Base-by-base conservation (phyloP, 2,888 invertebrate genomes). In the Patella ulyssiponensis region DNA sequence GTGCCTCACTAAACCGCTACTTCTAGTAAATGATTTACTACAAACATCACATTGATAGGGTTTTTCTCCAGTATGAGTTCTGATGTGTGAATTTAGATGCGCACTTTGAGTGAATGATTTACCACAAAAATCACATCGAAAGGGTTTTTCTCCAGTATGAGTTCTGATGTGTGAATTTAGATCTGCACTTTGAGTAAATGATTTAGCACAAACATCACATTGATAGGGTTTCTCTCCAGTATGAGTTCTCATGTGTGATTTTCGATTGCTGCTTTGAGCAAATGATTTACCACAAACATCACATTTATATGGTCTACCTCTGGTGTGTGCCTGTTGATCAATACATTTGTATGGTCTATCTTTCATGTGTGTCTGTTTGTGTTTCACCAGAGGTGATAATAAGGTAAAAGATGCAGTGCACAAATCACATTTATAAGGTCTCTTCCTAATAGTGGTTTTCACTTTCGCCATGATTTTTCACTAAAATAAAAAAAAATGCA, bases 51-150 rank as follows among this genome's bases (percentile, higher is more conserved):
- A 58, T 58, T 58, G 9, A 58, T 58, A 58, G 20, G 58, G 58
- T 58, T 58, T 58, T 20, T 58, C 58, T 58, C 58, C 58, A 58
- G 9, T 58, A 58, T 58, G 58, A n/a, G 12, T 58, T 58, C 58
- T 58, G 15, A 12, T 58, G 14, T 58, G 58, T 15, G 1, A 5
- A 1, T 58, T 58, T 5, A 58, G 58, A 15, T 0, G 1, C 5
- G 1, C 14, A 4, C 17, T 1, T 58, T 12, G 5, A 12, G 5
- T 15, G 20, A 15, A 58, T n/a, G 17, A 58, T 20, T 58, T 58
- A 15, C 20, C 58, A 58, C 58, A 58, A 58, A 58, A 11, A 58
- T 58, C 58, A 58, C 58, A 58, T 58, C 20, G 17, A 20, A n/a
- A 58, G 5, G 58, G 58, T 58, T 58, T 58, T 15, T 58, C 58